Conservation (phyloP, 2,113 vertebrate genomes). For the Carettochelys insculpta region DNA sequence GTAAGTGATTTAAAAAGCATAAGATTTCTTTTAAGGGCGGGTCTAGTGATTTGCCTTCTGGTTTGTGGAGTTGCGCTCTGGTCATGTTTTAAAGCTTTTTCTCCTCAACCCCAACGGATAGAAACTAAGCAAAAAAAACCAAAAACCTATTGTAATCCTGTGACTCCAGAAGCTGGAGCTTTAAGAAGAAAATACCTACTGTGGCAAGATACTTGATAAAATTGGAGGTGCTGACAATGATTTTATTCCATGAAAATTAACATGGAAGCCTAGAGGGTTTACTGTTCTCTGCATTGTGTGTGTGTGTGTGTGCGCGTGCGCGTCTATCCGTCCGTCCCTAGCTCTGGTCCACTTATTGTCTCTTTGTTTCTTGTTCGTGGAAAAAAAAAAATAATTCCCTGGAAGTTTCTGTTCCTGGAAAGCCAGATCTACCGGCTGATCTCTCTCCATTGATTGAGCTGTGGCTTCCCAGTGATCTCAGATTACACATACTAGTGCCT, state of each 20-base stretch:
- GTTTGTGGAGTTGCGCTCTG: background rate
- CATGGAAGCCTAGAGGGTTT: background rate
- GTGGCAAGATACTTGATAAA: background rate
- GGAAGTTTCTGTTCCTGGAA: background rate
- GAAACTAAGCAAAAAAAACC: background rate
- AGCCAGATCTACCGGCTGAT: background rate
- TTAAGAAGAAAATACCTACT: background rate
- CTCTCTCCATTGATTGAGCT: rapidly evolving
- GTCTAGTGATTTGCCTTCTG: background rate
- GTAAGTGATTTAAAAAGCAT: background rate
- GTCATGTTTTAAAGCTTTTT: background rate
- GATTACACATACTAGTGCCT: background rate
- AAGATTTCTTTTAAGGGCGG: background rate
- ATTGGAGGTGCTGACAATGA: background rate
- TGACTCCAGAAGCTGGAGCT: background rate
- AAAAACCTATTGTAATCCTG: background rate
- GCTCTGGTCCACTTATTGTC: background rate
- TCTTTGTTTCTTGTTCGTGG: background rate
- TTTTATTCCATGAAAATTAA: background rate
- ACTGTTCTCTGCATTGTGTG: background rate
- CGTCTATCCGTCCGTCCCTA: rapidly evolving
- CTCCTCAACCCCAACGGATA: background rate
- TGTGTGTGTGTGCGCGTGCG: background rate
- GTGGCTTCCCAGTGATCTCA: background rate
- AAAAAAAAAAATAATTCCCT: background rate